Percentiles rank a stretch among this genome's conserved stretches.
These are phyloP conservation scores for Oryzias curvinotus DNA, from an alignment of 2,113 vertebrate species.

Conservation along the genomic window DNA sequence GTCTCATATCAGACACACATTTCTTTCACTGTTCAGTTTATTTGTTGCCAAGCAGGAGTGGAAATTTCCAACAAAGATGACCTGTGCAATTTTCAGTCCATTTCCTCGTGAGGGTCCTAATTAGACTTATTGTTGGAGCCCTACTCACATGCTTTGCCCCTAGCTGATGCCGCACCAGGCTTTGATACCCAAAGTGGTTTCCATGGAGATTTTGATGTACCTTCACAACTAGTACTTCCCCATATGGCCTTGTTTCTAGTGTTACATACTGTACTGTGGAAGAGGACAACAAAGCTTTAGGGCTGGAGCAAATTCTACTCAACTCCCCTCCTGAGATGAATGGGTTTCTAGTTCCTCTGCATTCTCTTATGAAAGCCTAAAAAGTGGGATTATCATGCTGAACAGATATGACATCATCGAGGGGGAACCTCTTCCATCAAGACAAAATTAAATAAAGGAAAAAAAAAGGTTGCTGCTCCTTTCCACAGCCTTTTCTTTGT, in stretches of 20 bases:
- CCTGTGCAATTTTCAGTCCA: slow-evolving; percentile 57
- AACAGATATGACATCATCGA: slow-evolving; percentile 62
- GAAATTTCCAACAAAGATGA: slow-evolving; percentile 59
- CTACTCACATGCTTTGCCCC: slow-evolving; percentile 67
- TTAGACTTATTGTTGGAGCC: slow-evolving; percentile 75
- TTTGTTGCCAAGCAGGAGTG: slow-evolving; percentile 24
- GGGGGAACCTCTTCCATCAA: slow-evolving; percentile 53
- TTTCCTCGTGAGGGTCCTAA: slow-evolving; percentile 70
- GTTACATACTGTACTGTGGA: slow-evolving; percentile 29
- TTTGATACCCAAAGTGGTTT: slow-evolving; percentile 79
- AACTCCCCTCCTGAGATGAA: slow-evolving; percentile 1
- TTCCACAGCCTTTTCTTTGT: slow-evolving; percentile 64
- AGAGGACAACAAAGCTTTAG: slow-evolving; percentile 10
- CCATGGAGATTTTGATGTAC: slow-evolving; percentile 80
- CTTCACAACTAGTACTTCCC: slow-evolving; percentile 72
- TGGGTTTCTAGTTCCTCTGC: slow-evolving; percentile 11
- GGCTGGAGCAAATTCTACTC: slow-evolving; percentile 5
- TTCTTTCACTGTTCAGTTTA: slow-evolving; percentile 4
- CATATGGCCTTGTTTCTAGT: slow-evolving; percentile 53
- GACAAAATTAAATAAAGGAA: slow-evolving; percentile 42
- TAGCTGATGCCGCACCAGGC: slow-evolving; percentile 77
- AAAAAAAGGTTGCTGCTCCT: slow-evolving; percentile 21
- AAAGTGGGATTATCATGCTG: slow-evolving; percentile 53
- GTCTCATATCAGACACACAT: slow-evolving; percentile 11
- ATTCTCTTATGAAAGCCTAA: slow-evolving; percentile 12